These are phyloP conservation scores for Vidua macroura DNA, from an alignment of 2,113 vertebrate species.

Conservation along the genomic window DNA sequence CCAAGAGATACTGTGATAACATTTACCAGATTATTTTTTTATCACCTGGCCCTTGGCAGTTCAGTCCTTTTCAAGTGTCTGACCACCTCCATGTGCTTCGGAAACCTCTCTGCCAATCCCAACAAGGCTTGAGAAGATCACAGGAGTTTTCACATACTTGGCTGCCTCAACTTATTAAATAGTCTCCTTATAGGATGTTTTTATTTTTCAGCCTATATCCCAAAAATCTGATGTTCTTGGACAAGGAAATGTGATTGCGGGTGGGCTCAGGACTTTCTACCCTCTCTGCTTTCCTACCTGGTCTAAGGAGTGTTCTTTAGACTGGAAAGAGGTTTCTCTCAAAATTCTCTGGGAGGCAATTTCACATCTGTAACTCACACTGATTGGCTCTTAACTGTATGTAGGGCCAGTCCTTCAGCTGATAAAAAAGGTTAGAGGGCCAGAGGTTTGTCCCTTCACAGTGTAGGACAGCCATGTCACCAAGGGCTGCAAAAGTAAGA, in stretches of 20 bases:
- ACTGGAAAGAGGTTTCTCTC: not conserved
- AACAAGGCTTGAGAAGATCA: conserved; percentile 64
- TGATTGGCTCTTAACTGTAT: not conserved
- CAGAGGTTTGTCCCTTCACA: not conserved
- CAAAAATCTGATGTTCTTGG: conserved; percentile 72
- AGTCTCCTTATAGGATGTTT: conserved; percentile 73
- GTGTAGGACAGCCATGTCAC: not conserved
- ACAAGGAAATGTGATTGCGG: conserved; percentile 57
- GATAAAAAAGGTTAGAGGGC: not conserved
- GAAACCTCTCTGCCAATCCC: conserved; percentile 60
- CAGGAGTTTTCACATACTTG: conserved; percentile 63
- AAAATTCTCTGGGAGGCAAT: not conserved
- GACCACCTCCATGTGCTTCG: conserved; percentile 52
- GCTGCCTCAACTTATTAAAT: conserved; percentile 56
- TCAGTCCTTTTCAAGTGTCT: conserved; percentile 49
- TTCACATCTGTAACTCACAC: not conserved
- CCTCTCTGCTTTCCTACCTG: conserved; percentile 20
- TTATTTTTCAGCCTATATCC: conserved; percentile 70
- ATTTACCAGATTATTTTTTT: conserved; percentile 34
- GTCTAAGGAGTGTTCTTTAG: conserved; percentile 8
- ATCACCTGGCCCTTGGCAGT: conserved; percentile 23
- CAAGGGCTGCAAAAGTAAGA: not conserved
- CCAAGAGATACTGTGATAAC: conserved; percentile 27
- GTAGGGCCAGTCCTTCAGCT: not conserved
- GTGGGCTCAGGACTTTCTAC: conserved; percentile 52